Evolutionary conservation across 2,113 vertebrate species (phyloP).

Genomic region (Nothocercus julius): DNA sequence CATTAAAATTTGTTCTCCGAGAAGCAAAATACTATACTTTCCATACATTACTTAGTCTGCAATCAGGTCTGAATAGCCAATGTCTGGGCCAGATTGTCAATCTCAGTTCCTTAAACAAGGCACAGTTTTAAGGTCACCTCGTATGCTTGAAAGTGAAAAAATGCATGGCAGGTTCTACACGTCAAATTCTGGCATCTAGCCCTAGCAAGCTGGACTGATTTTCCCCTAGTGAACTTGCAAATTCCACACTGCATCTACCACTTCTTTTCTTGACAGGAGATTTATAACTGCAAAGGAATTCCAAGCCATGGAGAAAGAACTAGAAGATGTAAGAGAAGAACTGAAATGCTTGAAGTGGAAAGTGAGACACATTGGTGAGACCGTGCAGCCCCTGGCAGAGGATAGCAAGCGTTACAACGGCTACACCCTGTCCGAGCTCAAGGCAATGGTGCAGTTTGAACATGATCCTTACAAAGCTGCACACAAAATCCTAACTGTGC

Average conservation of each 20-base stretch:
- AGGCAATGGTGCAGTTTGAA: constrained; percentile 67
- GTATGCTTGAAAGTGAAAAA: neutral
- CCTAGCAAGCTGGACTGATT: neutral
- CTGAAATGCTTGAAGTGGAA: constrained; percentile 67
- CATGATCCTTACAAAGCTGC: constrained; percentile 62
- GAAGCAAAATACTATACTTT: neutral
- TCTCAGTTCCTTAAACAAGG: neutral
- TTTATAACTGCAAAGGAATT: constrained; percentile 57
- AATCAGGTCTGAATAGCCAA: neutral
- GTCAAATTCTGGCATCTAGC: neutral
- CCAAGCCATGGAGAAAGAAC: constrained; percentile 65
- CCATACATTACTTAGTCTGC: neutral
- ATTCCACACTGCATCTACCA: constrained; percentile 7
- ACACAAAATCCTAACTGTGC: constrained; percentile 50
- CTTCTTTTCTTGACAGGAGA: constrained; percentile 56
- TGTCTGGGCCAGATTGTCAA: neutral
- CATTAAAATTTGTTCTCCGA: neutral
- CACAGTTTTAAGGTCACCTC: neutral
- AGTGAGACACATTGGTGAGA: constrained; percentile 59
- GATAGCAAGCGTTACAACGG: constrained; percentile 66
- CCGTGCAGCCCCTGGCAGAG: constrained; percentile 44
- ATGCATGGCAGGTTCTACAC: neutral
- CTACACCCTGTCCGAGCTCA: constrained; percentile 63
- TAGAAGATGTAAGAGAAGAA: constrained; percentile 59
- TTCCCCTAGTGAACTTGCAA: neutral